A percentile compares a stretch with the other conserved stretches of the same genome.
phyloP scores from a whole-genome alignment of 1,140 invertebrate genomes.

The Ips typographus region DNA sequence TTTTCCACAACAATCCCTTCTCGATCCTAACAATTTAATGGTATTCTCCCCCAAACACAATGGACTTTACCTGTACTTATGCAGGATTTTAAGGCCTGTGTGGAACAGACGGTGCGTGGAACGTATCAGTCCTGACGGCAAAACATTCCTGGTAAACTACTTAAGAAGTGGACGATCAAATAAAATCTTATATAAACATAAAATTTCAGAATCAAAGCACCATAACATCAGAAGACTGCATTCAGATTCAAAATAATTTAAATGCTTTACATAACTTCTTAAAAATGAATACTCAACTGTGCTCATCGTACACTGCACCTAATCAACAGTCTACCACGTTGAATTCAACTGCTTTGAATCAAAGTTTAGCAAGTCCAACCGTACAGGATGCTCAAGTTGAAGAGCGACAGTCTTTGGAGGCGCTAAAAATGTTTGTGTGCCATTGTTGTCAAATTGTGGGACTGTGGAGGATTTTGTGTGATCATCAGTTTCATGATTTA shows the following conservation, averaged over 20 bases:
- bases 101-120: conserved; percentile 76
- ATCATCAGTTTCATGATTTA: conserved; percentile 81
- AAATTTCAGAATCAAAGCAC: conserved; percentile 51
- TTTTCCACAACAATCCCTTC: conserved; percentile 23
- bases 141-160: conserved; percentile 62
- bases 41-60: conserved; percentile 88
- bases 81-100: conserved; percentile 79
- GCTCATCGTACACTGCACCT: conserved; percentile 20
- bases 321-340: conserved; percentile 13
- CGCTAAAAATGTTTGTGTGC: conserved; percentile 74
- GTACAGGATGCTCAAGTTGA: conserved; percentile 50
- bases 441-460: conserved; percentile 87
- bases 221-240: conserved; percentile 59
- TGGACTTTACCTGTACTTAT: conserved; percentile 88
- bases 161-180: neutral
- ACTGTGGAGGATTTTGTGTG: conserved; percentile 90
- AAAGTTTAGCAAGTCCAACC: conserved; percentile 40
- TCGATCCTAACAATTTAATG: conserved; percentile 39
- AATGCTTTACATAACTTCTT: conserved; percentile 65
- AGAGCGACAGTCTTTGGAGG: conserved; percentile 74
- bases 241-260: conserved; percentile 62
- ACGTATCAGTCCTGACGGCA: conserved; percentile 58
- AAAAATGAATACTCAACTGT: conserved; percentile 61
- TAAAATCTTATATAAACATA: neutral
- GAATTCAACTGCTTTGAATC: conserved; percentile 36